These are phyloP conservation scores for Peribatodes rhomboidaria DNA, from an alignment of 2,888 invertebrate genomes.

Conservation along the genomic window DNA sequence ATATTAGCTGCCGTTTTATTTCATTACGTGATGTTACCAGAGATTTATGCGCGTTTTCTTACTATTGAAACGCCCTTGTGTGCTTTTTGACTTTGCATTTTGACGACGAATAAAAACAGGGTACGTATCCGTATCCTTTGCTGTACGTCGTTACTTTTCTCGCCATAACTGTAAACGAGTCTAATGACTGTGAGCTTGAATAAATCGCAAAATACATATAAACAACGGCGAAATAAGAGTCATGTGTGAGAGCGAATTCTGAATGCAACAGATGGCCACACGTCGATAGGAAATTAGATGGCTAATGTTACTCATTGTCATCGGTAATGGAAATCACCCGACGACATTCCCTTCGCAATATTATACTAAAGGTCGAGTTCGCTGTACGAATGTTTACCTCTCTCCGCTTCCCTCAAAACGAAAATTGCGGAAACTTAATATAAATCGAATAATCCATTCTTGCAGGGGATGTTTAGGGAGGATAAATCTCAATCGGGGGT, in stretches of 20 bases:
- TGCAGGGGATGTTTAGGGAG: conserved; percentile 80
- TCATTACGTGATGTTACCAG: conserved; percentile 64
- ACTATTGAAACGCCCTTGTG: conserved; percentile 60
- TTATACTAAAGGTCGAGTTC: conserved; percentile 77
- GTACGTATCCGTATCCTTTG: conserved; percentile 41
- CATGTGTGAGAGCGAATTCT: conserved; percentile 43
- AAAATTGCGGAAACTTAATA: conserved; percentile 85
- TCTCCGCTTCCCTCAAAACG: conserved; percentile 77
- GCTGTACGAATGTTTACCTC: conserved; percentile 70
- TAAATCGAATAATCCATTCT: conserved; percentile 84
- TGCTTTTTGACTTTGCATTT: conserved; percentile 55
- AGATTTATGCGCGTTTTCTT: conserved; percentile 61
- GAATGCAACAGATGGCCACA: conserved; percentile 74
- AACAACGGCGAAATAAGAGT: conserved; percentile 44
- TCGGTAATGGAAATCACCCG: conserved; percentile 73
- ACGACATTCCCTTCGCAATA: conserved; percentile 73
- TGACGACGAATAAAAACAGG: conserved; percentile 55
- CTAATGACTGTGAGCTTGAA: conserved; percentile 46
- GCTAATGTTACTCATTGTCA: conserved; percentile 76
- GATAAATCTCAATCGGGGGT: conserved; percentile 84
- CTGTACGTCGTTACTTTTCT: conserved; percentile 44
- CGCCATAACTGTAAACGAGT: conserved; percentile 54
- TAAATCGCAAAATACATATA: conserved; percentile 44
- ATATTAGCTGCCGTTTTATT: conserved; percentile 71
- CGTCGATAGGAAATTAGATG: conserved; percentile 64